Percentiles rank a stretch among this genome's conserved stretches.
These are phyloP conservation scores for Lycodopsis pacificus DNA, from an alignment of 2,797 vertebrate genomes.

Conservation along the genomic window DNA sequence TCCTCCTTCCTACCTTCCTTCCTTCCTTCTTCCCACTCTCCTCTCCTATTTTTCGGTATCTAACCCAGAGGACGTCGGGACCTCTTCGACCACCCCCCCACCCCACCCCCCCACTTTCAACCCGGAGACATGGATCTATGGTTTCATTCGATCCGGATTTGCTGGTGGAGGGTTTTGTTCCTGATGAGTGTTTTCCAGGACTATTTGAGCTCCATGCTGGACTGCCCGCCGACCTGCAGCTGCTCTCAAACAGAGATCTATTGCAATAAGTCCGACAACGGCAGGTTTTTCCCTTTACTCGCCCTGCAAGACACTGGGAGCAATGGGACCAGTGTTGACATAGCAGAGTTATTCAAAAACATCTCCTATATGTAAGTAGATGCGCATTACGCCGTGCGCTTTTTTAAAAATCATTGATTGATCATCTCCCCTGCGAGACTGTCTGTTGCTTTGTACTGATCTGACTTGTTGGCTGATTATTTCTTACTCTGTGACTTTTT, in stretches of 20 bases:
- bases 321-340: constrained; percentile 92
- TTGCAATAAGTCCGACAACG: constrained; percentile 96
- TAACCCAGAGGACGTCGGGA: constrained; percentile 79
- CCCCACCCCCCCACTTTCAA: constrained; percentile 63
- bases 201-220: constrained; percentile 94
- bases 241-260: constrained; percentile 96
- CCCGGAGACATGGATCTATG: constrained; percentile 95
- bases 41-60: constrained; percentile 52
- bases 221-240: constrained; percentile 97
- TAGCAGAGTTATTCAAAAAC: constrained; percentile 97
- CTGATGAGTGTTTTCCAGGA: constrained; percentile 95
- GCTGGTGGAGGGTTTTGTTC: constrained; percentile 96
- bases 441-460: constrained; percentile 53
- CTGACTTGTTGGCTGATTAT: constrained; percentile 51
- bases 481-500: constrained; percentile 39
- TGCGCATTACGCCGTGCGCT: constrained; percentile 50
- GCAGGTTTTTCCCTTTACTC: constrained; percentile 95
- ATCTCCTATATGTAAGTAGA: constrained; percentile 96
- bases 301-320: constrained; percentile 90
- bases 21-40: constrained; percentile 61
- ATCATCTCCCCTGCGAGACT: constrained; percentile 32
- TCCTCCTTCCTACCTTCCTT: constrained; percentile 57
- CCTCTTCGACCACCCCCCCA: constrained; percentile 58
- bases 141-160: constrained; percentile 92
- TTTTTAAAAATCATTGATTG: constrained; percentile 47